Base-by-base conservation (phyloP, 2,797 vertebrate species). In the Dipus sagitta region DNA sequence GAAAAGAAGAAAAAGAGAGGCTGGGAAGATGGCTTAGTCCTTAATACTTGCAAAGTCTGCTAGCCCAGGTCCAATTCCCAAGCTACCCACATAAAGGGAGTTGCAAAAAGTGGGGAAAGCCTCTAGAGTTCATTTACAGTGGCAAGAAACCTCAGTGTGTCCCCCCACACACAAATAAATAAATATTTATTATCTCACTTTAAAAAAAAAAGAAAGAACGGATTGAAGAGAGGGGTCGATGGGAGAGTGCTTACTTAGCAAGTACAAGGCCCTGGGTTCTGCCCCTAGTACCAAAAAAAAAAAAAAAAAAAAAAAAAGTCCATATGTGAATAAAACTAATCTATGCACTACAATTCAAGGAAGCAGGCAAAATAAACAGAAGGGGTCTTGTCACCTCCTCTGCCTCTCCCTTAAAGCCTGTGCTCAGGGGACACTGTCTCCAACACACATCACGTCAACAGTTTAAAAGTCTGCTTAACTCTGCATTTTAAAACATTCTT, bases 261-360 rank as follows among this genome's bases (percentile, higher is more conserved):
- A 64, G 62, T 24, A 7, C 62, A 64, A 75, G 34, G 71, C 20
- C 71, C 70, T 75, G 26, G 28, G 28, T 64, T 86, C 26, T 23
- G 26, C 4, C 58, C 54, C 58, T 28, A 86, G 58, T 14, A 11
- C 2, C 71, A 80, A 85, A 81, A 67, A 62, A 13, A 34, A 6
- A 38, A 85, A 81, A 67, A 62, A 13, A 34, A 6, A 38, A 38
- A 38, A 38, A 38, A 38, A 38, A 3, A 38, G 38, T 38, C 38
- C 38, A 38, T 38, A 38, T 38, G 4, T 30, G 80, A 94, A 88
- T 64, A 87, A 95, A 94, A 77, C 26, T 4, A 86, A 76, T 7
- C 13, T n/a, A 64, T n/a, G 64, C 21, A 32, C 24, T 17, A 65
- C 23, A 90, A 95, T 75, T 65, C 60, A 6, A 64, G 54, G 60